These are phyloP conservation scores for Eupsilia transversa DNA, from an alignment of 2,888 invertebrate species.

Conservation along the genomic window DNA sequence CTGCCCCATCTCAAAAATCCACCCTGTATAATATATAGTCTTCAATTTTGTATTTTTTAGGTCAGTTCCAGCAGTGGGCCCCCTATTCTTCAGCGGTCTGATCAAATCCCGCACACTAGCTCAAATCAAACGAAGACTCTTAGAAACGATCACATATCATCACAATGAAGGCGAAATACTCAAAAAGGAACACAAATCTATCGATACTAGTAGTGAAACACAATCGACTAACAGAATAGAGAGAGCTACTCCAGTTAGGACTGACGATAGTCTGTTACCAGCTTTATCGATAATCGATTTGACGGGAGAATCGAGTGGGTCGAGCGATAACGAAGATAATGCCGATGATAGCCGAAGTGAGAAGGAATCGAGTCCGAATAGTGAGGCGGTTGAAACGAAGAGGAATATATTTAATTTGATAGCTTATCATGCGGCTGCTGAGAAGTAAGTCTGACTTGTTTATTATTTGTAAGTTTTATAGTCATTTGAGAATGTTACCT, in stretches of 20 bases:
- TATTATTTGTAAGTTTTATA: neutral
- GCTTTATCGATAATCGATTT: constrained; percentile 77
- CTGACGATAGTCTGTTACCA: constrained; percentile 73
- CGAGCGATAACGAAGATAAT: constrained; percentile 66
- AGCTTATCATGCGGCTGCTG: constrained; percentile 80
- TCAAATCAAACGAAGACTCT: constrained; percentile 80
- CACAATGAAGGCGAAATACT: constrained; percentile 71
- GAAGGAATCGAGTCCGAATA: constrained; percentile 50
- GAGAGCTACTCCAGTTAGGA: constrained; percentile 48
- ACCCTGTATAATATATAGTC: too few species aligned
- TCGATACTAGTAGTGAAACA: constrained; percentile 34
- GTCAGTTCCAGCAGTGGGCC: constrained; percentile 79
- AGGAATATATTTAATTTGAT: constrained; percentile 70
- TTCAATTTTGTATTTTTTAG: constrained; percentile 63
- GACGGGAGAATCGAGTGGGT: constrained; percentile 72
- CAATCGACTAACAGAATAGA: constrained; percentile 51
- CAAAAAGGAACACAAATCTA: constrained; percentile 59
- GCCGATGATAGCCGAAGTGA: constrained; percentile 49
- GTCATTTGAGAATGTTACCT: too few species aligned
- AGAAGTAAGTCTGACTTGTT: constrained; percentile 76
- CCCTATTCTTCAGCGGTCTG: constrained; percentile 86
- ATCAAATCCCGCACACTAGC: constrained; percentile 81
- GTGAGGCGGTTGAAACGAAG: constrained; percentile 55
- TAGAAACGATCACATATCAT: constrained; percentile 80
- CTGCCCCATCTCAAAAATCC: too few species aligned